Evolutionary conservation across 2,888 invertebrate species (phyloP).

Genomic region (Hipparchia sbordonii): DNA sequence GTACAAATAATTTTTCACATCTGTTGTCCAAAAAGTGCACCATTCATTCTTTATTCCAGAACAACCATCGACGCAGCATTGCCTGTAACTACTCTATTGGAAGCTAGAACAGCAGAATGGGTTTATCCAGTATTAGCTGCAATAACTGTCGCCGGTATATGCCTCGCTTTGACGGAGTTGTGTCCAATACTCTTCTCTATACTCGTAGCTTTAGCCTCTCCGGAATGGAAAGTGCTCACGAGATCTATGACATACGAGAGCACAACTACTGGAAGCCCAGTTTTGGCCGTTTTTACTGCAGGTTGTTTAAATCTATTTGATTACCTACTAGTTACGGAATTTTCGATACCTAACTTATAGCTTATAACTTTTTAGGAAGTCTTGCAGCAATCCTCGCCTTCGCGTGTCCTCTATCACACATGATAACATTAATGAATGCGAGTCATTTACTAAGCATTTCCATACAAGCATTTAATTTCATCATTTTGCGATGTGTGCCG

Average conservation of each 20-base stretch:
- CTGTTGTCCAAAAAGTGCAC: no score
- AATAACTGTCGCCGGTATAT: constrained; percentile 82
- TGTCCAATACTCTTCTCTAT: constrained; percentile 81
- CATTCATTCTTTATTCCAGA: constrained; percentile 53
- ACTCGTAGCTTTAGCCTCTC: constrained; percentile 81
- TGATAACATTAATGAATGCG: constrained; percentile 84
- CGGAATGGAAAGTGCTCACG: constrained; percentile 85
- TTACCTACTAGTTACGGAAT: no score
- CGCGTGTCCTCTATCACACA: constrained; percentile 84
- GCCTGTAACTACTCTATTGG: constrained; percentile 83
- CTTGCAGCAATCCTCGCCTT: constrained; percentile 85
- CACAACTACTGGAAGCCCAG: constrained; percentile 83
- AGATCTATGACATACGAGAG: constrained; percentile 84
- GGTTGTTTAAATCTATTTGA: constrained; percentile 55
- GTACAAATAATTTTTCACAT: no score
- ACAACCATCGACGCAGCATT: constrained; percentile 82
- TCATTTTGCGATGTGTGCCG: constrained; percentile 81
- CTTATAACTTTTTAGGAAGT: constrained; percentile 75
- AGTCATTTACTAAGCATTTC: constrained; percentile 79
- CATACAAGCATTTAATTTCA: constrained; percentile 75
- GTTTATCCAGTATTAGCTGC: constrained; percentile 83
- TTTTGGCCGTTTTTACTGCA: constrained; percentile 85
- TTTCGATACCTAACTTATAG: neutral
- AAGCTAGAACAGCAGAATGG: constrained; percentile 84
- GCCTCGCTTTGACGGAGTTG: constrained; percentile 84